Percentiles rank a stretch among this genome's conserved stretches.
Conservation (phyloP, 2,888 invertebrate species). For the Imbricaverruca yamaguchii region DNA sequence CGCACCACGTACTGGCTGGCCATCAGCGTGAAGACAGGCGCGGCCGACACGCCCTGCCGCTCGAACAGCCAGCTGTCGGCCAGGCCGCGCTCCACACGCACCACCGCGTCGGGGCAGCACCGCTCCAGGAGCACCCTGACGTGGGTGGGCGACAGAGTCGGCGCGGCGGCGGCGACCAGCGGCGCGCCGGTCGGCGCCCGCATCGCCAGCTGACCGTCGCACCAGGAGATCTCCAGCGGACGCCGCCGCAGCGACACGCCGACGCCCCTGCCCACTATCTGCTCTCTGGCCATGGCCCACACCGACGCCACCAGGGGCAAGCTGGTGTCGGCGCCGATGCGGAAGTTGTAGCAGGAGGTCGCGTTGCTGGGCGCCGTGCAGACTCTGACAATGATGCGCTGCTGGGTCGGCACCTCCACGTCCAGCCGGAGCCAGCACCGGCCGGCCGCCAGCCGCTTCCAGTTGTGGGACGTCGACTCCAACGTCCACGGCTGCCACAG, state of each 20-base stretch:
- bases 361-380: background rate
- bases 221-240: background rate
- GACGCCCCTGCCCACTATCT: too few species aligned
- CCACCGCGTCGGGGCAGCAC: background rate
- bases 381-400: background rate
- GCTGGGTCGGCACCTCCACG: background rate
- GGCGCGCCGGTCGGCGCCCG: background rate
- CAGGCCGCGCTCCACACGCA: background rate
- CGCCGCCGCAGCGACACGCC: too few species aligned
- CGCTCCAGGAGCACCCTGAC: background rate
- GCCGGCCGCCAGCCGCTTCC: background rate
- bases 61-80: background rate
- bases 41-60: background rate
- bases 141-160: background rate
- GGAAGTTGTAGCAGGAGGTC: background rate
- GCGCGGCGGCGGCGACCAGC: background rate
- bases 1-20: background rate
- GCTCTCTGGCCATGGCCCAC: too few species aligned
- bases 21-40: background rate
- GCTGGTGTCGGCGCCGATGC: background rate
- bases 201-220: background rate
- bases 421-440: background rate
- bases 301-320: too few species aligned
- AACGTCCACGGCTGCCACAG: background rate
- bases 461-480: background rate